Evolutionary conservation across 2,888 invertebrate species (phyloP).

Genomic region (Thymelicus acteon): DNA sequence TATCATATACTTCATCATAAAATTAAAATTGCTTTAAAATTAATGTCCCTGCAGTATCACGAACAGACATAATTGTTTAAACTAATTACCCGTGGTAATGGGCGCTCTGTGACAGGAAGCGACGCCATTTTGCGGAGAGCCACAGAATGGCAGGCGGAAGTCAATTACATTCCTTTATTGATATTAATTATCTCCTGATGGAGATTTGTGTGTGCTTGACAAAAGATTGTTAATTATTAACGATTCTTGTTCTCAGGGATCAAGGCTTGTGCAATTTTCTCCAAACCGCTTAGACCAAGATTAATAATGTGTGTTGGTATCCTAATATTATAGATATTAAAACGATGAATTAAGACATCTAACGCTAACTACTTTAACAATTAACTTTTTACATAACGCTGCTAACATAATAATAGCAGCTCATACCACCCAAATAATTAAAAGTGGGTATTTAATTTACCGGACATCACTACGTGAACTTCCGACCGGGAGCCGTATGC

Average conservation of each 20-base stretch:
- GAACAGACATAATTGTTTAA: constrained; percentile 46
- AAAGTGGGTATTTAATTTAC: too few species aligned
- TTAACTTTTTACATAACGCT: too few species aligned
- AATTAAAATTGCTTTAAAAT: constrained; percentile 10
- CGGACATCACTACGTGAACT: too few species aligned
- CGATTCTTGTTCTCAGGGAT: background rate
- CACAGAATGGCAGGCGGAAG: constrained; percentile 52
- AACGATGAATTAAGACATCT: too few species aligned
- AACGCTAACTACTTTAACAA: too few species aligned
- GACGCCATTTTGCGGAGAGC: constrained; percentile 55
- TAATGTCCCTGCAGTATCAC: constrained; percentile 28
- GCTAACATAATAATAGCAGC: too few species aligned
- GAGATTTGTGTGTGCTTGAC: constrained; percentile 18
- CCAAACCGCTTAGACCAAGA: background rate
- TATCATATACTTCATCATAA: constrained; percentile 1
- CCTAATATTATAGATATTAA: too few species aligned
- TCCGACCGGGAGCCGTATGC: too few species aligned
- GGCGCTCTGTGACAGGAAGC: constrained; percentile 39
- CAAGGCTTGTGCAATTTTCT: background rate
- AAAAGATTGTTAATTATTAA: constrained; percentile 16
- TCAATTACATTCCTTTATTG: constrained; percentile 41
- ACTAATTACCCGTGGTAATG: constrained; percentile 50
- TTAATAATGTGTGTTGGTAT: too few species aligned
- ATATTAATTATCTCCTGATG: constrained; percentile 32
- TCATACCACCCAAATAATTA: too few species aligned